These are phyloP conservation scores for Euura saliciscinereae DNA, from an alignment of 1,140 invertebrate genomes.

Conservation along the genomic window DNA sequence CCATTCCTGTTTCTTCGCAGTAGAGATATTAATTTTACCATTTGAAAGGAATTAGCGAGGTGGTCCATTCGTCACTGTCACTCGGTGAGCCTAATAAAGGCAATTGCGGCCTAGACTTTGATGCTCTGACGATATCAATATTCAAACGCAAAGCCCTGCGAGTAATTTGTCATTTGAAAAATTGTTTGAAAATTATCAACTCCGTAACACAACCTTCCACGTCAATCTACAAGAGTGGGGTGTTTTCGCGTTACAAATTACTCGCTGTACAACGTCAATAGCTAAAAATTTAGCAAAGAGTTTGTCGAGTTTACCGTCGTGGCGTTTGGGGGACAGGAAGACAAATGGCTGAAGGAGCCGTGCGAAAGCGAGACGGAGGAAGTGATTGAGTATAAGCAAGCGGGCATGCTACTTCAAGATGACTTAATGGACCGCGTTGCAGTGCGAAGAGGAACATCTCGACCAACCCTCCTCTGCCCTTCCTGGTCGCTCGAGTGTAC, in stretches of 20 bases:
- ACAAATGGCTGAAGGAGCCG: neutral
- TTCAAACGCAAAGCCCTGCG: neutral
- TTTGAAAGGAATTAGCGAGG: neutral
- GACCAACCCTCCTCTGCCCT: neutral
- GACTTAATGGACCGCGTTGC: slow-evolving; percentile 6
- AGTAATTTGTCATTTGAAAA: neutral
- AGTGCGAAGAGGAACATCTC: neutral
- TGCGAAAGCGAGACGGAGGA: neutral
- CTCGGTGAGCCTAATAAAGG: neutral
- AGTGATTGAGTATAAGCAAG: neutral
- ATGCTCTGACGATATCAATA: neutral
- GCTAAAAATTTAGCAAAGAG: neutral
- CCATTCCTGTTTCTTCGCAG: neutral
- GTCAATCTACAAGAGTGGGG: no score
- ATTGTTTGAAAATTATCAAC: neutral
- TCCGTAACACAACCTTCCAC: no score
- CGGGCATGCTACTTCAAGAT: neutral
- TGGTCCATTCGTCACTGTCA: neutral
- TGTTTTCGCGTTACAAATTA: no score
- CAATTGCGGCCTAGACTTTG: neutral
- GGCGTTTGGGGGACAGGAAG: neutral
- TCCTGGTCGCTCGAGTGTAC: neutral
- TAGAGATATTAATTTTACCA: neutral
- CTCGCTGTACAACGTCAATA: no score
- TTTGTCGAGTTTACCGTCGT: slow-evolving; percentile 1